Evolutionary conservation across 2,113 vertebrate genomes (phyloP).

Genomic region (Campylomormyrus tamandua): DNA sequence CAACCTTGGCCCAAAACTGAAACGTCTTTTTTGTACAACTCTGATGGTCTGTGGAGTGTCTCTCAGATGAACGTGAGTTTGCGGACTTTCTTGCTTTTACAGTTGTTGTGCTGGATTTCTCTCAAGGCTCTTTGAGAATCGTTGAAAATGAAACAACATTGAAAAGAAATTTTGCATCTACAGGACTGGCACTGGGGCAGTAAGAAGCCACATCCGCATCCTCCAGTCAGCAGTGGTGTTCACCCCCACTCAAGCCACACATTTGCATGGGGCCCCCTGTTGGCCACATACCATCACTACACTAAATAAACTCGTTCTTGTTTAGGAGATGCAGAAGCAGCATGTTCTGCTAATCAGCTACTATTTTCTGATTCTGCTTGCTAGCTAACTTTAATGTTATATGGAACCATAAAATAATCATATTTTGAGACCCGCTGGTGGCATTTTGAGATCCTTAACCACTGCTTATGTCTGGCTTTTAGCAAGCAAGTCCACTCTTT

Average conservation of each 20-base stretch:
- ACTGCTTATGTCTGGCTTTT: no score
- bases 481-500: no score
- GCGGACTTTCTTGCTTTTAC: not conserved
- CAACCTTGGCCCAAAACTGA: not conserved
- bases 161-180: not conserved
- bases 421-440: no score
- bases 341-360: not conserved
- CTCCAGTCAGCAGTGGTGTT: not conserved
- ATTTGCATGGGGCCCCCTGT: not conserved
- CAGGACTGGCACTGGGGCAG: not conserved
- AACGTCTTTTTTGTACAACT: not conserved
- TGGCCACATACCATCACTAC: not conserved
- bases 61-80: not conserved
- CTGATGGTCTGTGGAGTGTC: not conserved
- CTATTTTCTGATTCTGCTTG: not conserved
- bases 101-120: not conserved
- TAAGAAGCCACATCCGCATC: not conserved
- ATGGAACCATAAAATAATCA: not conserved
- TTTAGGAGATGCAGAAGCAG: not conserved
- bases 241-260: not conserved
- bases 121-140: not conserved
- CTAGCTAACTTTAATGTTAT: not conserved
- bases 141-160: not conserved
- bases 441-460: no score
- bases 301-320: not conserved